Percentiles rank a stretch among this genome's conserved stretches.
Conservation (phyloP, 92 coral and sea anemone genomes). For the Epizoanthus scotinus region DNA sequence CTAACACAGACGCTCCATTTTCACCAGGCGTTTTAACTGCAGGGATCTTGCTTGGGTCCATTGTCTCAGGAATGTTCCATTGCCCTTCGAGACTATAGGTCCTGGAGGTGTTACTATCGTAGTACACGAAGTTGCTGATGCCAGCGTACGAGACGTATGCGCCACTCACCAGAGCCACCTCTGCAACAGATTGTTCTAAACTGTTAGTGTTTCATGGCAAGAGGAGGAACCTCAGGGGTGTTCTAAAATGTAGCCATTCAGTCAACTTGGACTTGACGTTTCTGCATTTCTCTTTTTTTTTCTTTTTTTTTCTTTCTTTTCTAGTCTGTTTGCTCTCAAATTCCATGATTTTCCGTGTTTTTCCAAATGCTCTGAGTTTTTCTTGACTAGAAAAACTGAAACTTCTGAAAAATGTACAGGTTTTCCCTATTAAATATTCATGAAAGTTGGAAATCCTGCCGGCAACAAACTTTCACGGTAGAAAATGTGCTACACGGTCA, state of each 20-base stretch:
- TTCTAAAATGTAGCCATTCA: background rate
- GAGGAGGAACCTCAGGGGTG: background rate
- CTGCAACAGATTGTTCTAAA: constrained; percentile 40
- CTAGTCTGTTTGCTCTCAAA: too few relatives aligned
- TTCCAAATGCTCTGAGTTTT: too few relatives aligned
- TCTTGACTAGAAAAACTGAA: too few relatives aligned
- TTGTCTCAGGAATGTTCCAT: constrained; percentile 73
- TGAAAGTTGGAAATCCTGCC: too few relatives aligned
- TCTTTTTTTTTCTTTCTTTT: too few relatives aligned
- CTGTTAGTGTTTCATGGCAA: too few relatives aligned
- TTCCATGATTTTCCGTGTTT: too few relatives aligned
- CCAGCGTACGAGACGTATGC: constrained; percentile 92
- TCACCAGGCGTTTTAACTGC: constrained; percentile 63
- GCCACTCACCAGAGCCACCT: constrained; percentile 81
- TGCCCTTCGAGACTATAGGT: constrained; percentile 88
- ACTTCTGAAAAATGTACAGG: too few relatives aligned
- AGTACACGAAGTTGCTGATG: constrained; percentile 83
- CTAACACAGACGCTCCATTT: constrained; percentile 84
- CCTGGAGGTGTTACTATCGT: constrained; percentile 66
- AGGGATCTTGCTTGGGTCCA: constrained; percentile 66
- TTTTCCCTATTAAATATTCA: background rate
- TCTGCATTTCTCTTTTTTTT: too few relatives aligned
- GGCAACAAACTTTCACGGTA: background rate
- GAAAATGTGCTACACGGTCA: background rate
- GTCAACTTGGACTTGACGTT: too few relatives aligned